These are phyloP conservation scores for Dendroctonus valens DNA, from an alignment of 1,140 invertebrate genomes.

Conservation along the genomic window DNA sequence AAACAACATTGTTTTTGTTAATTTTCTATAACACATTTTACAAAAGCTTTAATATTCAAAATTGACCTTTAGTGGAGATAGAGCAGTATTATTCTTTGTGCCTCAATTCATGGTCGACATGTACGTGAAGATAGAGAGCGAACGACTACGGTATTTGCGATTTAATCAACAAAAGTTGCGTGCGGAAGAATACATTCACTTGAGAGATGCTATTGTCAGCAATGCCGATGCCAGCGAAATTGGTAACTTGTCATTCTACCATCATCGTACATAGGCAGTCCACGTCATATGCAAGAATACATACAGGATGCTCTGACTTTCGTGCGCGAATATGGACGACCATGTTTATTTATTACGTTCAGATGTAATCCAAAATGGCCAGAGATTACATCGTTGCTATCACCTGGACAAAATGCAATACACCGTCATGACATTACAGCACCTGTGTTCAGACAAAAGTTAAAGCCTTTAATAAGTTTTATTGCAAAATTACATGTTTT, in stretches of 20 bases:
- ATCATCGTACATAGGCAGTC: constrained; percentile 50
- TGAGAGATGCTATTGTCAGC: constrained; percentile 43
- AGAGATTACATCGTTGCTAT: neutral
- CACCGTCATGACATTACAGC: no score
- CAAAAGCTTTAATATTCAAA: no score
- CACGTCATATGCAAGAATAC: constrained; percentile 52
- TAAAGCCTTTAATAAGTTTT: no score
- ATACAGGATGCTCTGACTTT: constrained; percentile 47
- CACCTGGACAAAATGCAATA: no score
- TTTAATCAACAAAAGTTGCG: constrained; percentile 53
- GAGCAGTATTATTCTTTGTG: no score
- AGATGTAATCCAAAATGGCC: constrained; percentile 7
- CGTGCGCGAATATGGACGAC: constrained; percentile 6
- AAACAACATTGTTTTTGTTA: no score
- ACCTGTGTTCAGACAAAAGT: no score
- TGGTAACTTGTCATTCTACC: constrained; percentile 50
- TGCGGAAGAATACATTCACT: constrained; percentile 38
- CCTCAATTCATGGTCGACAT: constrained; percentile 53
- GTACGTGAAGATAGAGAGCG: constrained; percentile 54
- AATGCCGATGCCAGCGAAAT: constrained; percentile 33
- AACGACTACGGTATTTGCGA: constrained; percentile 49
- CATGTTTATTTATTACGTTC: constrained; percentile 11
- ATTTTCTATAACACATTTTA: no score
- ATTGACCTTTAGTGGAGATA: no score
- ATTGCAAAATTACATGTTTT: no score